These are phyloP conservation scores for Aurelia aurita complex sp. Pacific DNA, from an alignment of 30 jellyfish, hydroid and myxozoan genomes.

Conservation along the genomic window DNA sequence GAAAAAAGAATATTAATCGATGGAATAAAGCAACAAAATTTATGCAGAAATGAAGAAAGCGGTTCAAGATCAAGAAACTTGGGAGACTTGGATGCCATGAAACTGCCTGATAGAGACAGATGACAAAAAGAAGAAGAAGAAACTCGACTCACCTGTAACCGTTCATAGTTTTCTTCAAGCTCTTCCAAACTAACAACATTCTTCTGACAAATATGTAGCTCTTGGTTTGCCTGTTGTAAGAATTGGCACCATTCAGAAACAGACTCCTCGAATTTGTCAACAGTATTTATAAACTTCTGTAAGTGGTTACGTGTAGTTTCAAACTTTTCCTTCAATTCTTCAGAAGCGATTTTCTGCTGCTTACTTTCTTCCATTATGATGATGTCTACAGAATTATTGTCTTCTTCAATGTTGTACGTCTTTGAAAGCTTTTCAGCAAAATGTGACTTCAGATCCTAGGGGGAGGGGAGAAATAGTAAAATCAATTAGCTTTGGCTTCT, in stretches of 20 bases:
- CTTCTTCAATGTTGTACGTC: neutral
- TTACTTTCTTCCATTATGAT: neutral
- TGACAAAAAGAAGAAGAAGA: too few relatives aligned
- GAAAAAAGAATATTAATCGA: too few relatives aligned
- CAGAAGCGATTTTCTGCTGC: neutral
- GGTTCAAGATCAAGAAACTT: too few relatives aligned
- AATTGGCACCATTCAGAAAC: constrained; percentile 56
- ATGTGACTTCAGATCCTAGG: constrained; percentile 4
- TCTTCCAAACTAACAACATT: constrained; percentile 11
- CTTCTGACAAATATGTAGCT: constrained; percentile 36
- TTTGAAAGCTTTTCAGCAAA: constrained; percentile 13
- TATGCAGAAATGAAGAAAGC: too few relatives aligned
- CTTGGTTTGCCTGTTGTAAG: constrained; percentile 42
- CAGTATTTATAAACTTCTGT: neutral
- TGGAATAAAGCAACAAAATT: too few relatives aligned
- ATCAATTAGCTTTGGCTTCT: neutral
- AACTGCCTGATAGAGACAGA: too few relatives aligned
- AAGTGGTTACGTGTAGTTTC: neutral
- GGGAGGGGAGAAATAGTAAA: neutral
- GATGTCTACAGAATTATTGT: neutral
- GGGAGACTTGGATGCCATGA: too few relatives aligned
- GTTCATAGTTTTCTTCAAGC: constrained; percentile 40
- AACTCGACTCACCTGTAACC: constrained; percentile 41
- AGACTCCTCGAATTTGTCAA: constrained; percentile 23
- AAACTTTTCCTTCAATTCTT: constrained; percentile 1